A percentile compares a stretch with the other conserved stretches of the same genome.
phyloP scores from a whole-genome alignment of 2,888 invertebrate species.

The Chalcis sispes region DNA sequence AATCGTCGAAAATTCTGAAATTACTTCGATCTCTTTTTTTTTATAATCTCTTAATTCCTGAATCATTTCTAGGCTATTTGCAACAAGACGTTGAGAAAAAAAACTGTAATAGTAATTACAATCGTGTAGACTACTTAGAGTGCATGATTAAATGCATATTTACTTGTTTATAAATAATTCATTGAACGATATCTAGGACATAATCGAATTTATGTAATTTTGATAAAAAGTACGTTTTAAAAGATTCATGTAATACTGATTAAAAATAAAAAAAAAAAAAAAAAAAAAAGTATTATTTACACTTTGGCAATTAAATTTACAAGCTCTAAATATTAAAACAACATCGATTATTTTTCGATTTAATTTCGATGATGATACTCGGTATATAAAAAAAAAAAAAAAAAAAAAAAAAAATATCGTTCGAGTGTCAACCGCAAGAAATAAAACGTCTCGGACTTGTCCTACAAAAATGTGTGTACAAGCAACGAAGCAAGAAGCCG shows the following conservation, averaged over 20 bases:
- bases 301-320: too few relatives aligned
- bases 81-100: not conserved
- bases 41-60: slow-evolving; percentile 2
- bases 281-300: too few relatives aligned
- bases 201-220: too few relatives aligned
- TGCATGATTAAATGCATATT: too few relatives aligned
- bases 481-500: not conserved
- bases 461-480: slow-evolving; percentile 9
- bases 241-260: too few relatives aligned
- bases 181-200: too few relatives aligned
- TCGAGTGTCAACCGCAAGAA: slow-evolving; percentile 16
- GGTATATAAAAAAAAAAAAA: too few relatives aligned
- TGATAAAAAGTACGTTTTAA: too few relatives aligned
- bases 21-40: not conserved
- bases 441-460: slow-evolving; percentile 18
- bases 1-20: slow-evolving; percentile 29
- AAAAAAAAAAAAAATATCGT: slow-evolving; percentile 10
- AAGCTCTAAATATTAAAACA: too few relatives aligned
- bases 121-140: too few relatives aligned
- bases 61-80: not conserved
- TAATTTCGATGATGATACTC: not conserved
- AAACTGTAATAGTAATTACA: slow-evolving; percentile 21
- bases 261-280: too few relatives aligned
- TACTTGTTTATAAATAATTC: too few relatives aligned
- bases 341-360: not conserved